Evolutionary conservation across 1,140 invertebrate species (phyloP), one percentile per base, ranked within the genome.

Genomic region (Nasonia longicornis): DNA sequence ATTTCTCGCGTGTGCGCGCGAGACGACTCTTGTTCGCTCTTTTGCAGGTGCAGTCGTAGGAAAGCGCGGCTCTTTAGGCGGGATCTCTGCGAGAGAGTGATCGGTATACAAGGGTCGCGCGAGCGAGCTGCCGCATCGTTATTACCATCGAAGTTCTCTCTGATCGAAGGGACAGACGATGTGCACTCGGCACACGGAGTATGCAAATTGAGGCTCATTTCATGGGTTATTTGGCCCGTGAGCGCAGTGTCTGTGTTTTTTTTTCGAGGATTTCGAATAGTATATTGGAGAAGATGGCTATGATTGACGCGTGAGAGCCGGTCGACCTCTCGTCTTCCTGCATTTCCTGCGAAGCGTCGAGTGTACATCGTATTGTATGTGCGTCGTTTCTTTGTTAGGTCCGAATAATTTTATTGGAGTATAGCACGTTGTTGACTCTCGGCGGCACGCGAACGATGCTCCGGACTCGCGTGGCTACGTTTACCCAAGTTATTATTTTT

Each of bases 181-280:
- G 26, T 22, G 1, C 2, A 14, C 20, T 10, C 63, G 64, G 26
- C 11, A 22, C 64, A 81, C 81, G 85, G 29, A 69, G 84, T 48
- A 87, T 86, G 84, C 83, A 87, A 86, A 87, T 87, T 86, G 83
- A 80, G 72, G 48, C 80, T 82, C 77, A 80, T 82, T 58, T 77
- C 67, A 22, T 42, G 31, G 79, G 20, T 83, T 29, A 77, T 83
- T 80, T 66, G 73, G 11, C 29, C 66, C 66, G 66, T 29, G 64
- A 22, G n/a, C n/a, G 20, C 26, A 26, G 29, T 29, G 2, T 26
- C 26, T 67, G 6, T 67, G 20, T 58, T 58, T 58, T 7, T 20
- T 58, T 58, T n/a, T 58, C 16, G 16, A 58, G 48, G 11, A 58
- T 58, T 58, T 20, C 52, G 20, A 58, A 58, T 58, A 58, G 52